Base-by-base conservation (phyloP, 2,888 invertebrate species). In the Luffia ferchaultella region DNA sequence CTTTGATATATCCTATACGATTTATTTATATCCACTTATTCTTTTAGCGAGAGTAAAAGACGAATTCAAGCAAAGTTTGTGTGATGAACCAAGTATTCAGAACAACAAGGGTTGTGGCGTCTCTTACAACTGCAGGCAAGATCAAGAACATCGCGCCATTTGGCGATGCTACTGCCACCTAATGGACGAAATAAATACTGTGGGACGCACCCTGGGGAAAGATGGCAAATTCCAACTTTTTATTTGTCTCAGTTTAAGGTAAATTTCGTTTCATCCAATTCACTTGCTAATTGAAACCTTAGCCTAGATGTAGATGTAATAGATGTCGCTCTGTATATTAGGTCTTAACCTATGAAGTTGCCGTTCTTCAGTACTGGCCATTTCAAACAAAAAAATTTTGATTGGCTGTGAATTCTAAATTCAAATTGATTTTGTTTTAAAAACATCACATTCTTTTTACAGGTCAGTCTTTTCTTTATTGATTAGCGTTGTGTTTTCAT, bases 191-290 rank as follows among this genome's bases (percentile, higher is more conserved):
- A 94, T 98, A 55, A 92, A 91, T 69, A 89, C 89, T 47, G 92
- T 92, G 1, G 95, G 94, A 50, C 73, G 79, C 16, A 85, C 92
- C n/a, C 86, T 96, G 18, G 99, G 98, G 50, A 98, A 98, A 73
- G 98, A 99, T 79, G 98, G 97, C 48, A 97, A 97, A 76, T 98
- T 99, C 72, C 98, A 98, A 74, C 87, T 98, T 42, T 97, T 98
- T 67, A 91, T 98, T 60, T 97, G 98, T 70, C 88, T 98, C 30
- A 93, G 96, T 64, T 89, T 95, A 60, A 91, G 97, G 97, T 97
- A 74, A 48, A 49, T 49, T 12, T 2, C 2, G 5, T 46, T 50
- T 7, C 46, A 41, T 16, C n/a, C 41, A 50, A 30, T 42, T 45
- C 1, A 7, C 16, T 18, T 42, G 12, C 48, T 16, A 9, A 42